A percentile compares a stretch with the other conserved stretches of the same genome.
Evolutionary conservation across 2,888 invertebrate genomes (phyloP).

Genomic region (Chloroclystis v-ata): DNA sequence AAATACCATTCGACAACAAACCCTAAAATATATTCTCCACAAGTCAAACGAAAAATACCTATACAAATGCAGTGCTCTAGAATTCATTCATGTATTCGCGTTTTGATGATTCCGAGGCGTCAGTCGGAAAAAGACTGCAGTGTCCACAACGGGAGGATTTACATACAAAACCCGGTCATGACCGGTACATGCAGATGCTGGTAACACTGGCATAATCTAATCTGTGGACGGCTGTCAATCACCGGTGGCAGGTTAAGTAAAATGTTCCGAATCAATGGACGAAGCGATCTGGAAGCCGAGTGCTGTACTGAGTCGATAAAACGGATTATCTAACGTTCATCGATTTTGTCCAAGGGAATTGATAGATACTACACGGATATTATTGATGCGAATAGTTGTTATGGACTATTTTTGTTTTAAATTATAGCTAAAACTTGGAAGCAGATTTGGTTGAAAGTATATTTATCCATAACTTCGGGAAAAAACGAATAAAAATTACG

Average conservation of each 20-base stretch:
- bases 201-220: slow-evolving; percentile 46
- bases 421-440: too few species aligned
- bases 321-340: too few species aligned
- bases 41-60: too few species aligned
- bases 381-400: too few species aligned
- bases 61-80: too few species aligned
- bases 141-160: slow-evolving; percentile 51
- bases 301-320: neutral
- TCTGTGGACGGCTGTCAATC: slow-evolving; percentile 64
- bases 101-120: slow-evolving; percentile 49
- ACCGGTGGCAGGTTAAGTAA: slow-evolving; percentile 51
- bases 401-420: too few species aligned
- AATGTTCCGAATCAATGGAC: slow-evolving; percentile 50
- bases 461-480: too few species aligned
- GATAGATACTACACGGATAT: too few species aligned
- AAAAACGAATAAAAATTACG: too few species aligned
- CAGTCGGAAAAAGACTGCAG: slow-evolving; percentile 44
- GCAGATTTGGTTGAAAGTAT: too few species aligned
- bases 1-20: too few species aligned
- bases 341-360: too few species aligned
- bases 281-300: slow-evolving; percentile 20
- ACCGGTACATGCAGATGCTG: slow-evolving; percentile 36
- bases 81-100: slow-evolving; percentile 42
- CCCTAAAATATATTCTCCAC: slow-evolving; percentile 8
- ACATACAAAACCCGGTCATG: slow-evolving; percentile 68